Evolutionary conservation across 1,140 invertebrate genomes (phyloP), one percentile per base, ranked within the genome.

Genomic region (Andricus grossulariae): DNA sequence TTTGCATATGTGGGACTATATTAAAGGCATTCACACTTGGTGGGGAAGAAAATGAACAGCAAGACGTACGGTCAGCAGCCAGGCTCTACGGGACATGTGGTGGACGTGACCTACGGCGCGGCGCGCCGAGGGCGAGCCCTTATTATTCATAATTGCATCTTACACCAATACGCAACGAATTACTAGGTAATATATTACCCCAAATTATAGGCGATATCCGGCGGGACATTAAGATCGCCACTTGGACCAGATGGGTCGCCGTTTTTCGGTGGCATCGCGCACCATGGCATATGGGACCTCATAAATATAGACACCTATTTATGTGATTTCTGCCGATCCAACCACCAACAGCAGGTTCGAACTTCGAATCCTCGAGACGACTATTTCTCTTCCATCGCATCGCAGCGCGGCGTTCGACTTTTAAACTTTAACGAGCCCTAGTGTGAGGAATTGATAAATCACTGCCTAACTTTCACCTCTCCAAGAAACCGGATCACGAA

Each of bases 161-260:
- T 89, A 88, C 88, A 86, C 86, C 87, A 88, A 88, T 89, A 88
- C 88, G 83, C 84, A 87, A 87, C 84, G 88, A 90, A 91, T 90
- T 89, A 89, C 86, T 84, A 86, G 87, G 88, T 91, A 91, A 91
- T 91, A 91, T 91, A 91, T 91, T 90, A 91, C 89, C 87, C 84
- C 81, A 91, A 91, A 91, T 91, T 91, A 91, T 90, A 89, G 89
- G 86, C 89, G 89, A 91, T 90, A 90, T 90, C 86, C 89, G 83
- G 76, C 89, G 83, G 84, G 88, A 90, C 88, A 88, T 90, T 90
- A 90, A 84, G 86, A 84, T 89, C 88, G 86, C 87, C 87, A 89
- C 88, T 88, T 88, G 85, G 86, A 86, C 89, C 90, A 90, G 88
- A 91, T 91, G 90, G 89, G 85, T 85, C 84, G 77, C 73, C 45